phyloP scores from a whole-genome alignment of 2,797 vertebrate species.

The Dromococcyx pavoninus region DNA sequence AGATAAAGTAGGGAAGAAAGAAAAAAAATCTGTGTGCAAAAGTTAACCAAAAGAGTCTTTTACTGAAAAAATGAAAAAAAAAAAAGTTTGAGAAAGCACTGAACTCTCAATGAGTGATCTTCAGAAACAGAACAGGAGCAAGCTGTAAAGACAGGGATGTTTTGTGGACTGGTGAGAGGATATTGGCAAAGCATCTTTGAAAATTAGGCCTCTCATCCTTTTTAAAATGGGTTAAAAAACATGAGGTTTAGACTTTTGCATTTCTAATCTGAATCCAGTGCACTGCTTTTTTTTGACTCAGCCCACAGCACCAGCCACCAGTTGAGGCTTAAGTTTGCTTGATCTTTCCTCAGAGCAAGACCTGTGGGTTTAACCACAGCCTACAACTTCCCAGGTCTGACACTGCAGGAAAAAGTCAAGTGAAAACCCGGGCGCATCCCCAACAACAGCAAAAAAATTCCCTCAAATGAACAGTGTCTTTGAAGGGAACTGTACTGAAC shows the following conservation, averaged over 20 bases:
- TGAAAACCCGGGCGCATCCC: neutral
- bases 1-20: neutral
- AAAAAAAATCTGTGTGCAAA: neutral
- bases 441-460: neutral
- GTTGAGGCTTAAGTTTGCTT: neutral
- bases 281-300: neutral
- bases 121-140: neutral
- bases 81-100: neutral
- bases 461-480: neutral
- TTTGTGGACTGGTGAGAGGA: neutral
- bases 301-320: neutral
- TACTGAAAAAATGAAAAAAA: neutral
- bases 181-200: neutral
- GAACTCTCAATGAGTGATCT: neutral
- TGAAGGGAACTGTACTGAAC: neutral
- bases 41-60: neutral
- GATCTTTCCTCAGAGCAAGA: neutral
- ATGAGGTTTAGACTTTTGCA: neutral
- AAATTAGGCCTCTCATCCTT: neutral
- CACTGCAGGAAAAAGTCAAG: neutral
- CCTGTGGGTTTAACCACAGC: fast-evolving
- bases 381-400: neutral
- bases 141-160: neutral
- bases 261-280: neutral
- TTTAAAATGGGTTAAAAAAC: neutral